phyloP scores from a whole-genome alignment of 2,888 invertebrate genomes.

The Eutolmus rufibarbis region DNA sequence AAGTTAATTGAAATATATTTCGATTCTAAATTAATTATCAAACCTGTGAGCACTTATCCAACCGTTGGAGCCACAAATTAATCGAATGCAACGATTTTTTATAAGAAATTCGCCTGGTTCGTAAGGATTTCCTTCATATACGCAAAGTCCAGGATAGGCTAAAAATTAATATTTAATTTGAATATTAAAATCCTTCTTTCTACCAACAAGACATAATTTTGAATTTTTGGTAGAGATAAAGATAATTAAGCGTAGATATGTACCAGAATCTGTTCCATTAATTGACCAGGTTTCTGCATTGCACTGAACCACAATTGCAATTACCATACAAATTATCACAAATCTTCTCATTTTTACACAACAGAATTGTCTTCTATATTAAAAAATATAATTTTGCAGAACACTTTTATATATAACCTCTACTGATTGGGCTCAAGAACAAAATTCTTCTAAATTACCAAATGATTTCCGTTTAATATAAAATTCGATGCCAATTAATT shows the following conservation, averaged over 20 bases:
- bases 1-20: too few relatives aligned
- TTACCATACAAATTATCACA: not conserved
- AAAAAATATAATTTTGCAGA: not conserved
- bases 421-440: not conserved
- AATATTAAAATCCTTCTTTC: too few relatives aligned
- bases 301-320: not conserved
- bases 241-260: not conserved
- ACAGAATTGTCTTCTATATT: not conserved
- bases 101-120: constrained; percentile 31
- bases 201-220: not conserved
- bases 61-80: not conserved
- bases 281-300: constrained; percentile 13
- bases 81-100: constrained; percentile 16
- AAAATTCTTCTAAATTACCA: not conserved
- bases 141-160: constrained; percentile 34
- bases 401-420: not conserved
- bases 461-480: not conserved
- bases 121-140: constrained; percentile 7
- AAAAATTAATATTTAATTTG: not conserved
- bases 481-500: not conserved
- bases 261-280: constrained; percentile 18
- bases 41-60: constrained; percentile 39
- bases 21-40: not conserved
- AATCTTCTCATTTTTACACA: not conserved
- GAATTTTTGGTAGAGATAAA: not conserved